A percentile compares a stretch with the other conserved stretches of the same genome.
Evolutionary conservation across 1,140 invertebrate genomes (phyloP).

Genomic region (Anastrepha obliqua): DNA sequence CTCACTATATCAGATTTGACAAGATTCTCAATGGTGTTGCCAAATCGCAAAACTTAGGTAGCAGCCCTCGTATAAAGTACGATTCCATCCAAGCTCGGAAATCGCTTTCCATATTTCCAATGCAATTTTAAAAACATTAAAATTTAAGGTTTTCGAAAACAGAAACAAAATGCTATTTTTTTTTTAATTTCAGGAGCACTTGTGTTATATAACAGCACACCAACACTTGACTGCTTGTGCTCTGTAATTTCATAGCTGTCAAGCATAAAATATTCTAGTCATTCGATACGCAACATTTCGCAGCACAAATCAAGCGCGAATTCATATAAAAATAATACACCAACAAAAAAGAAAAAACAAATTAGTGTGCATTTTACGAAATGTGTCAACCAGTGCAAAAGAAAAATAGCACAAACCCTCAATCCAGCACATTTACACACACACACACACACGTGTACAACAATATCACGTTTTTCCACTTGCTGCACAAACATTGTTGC

Average conservation of each 20-base stretch:
- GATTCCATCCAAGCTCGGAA: too few species aligned
- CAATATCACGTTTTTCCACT: background rate
- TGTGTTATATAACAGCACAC: too few species aligned
- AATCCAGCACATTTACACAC: background rate
- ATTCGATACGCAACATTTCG: constrained; percentile 46
- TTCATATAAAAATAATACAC: background rate
- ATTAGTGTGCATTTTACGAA: constrained; percentile 6
- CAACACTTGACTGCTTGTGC: too few species aligned
- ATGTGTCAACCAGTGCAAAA: background rate
- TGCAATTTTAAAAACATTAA: too few species aligned
- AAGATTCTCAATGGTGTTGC: too few species aligned
- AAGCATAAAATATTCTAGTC: constrained; percentile 20
- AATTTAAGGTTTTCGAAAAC: too few species aligned
- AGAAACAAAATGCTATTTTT: too few species aligned
- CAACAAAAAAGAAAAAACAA: background rate
- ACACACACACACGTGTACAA: background rate
- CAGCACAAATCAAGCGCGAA: constrained; percentile 21
- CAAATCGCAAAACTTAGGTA: too few species aligned
- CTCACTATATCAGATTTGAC: too few species aligned
- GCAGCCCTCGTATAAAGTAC: too few species aligned
- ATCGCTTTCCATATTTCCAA: too few species aligned
- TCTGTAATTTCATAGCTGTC: background rate
- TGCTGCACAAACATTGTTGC: constrained; percentile 33
- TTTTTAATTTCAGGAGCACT: too few species aligned
- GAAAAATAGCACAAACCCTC: background rate